phyloP scores from a whole-genome alignment of 2,888 invertebrate species.

The Sympetrum striolatum region DNA sequence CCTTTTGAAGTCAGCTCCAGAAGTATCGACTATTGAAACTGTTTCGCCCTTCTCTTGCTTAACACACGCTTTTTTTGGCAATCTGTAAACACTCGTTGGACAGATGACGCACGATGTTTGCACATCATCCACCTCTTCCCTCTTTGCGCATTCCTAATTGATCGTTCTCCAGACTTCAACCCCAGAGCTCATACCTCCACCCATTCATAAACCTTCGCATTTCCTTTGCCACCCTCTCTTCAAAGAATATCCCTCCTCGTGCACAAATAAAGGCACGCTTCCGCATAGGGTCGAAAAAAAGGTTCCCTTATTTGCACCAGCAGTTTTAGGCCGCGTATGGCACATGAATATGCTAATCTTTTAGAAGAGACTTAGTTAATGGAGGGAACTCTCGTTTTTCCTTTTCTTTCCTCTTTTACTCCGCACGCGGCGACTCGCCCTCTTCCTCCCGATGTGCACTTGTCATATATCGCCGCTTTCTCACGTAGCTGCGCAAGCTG shows the following conservation, averaged over 20 bases:
- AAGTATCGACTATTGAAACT: background rate
- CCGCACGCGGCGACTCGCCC: no score
- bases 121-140: background rate
- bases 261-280: background rate
- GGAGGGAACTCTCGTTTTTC: background rate
- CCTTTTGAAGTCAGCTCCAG: background rate
- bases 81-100: background rate
- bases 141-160: background rate
- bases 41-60: background rate
- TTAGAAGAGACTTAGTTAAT: background rate
- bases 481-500: background rate
- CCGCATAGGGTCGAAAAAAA: background rate
- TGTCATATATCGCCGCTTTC: background rate
- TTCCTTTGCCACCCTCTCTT: background rate
- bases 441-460: background rate
- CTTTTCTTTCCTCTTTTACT: background rate
- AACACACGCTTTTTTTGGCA: background rate
- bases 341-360: background rate
- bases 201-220: background rate
- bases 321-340: background rate
- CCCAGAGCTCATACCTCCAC: background rate
- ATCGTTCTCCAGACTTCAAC: background rate
- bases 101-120: background rate
- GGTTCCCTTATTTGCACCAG: background rate
- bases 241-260: background rate